Conservation (phyloP, 2,888 invertebrate species). For the Trichogramma dendrolimi region DNA sequence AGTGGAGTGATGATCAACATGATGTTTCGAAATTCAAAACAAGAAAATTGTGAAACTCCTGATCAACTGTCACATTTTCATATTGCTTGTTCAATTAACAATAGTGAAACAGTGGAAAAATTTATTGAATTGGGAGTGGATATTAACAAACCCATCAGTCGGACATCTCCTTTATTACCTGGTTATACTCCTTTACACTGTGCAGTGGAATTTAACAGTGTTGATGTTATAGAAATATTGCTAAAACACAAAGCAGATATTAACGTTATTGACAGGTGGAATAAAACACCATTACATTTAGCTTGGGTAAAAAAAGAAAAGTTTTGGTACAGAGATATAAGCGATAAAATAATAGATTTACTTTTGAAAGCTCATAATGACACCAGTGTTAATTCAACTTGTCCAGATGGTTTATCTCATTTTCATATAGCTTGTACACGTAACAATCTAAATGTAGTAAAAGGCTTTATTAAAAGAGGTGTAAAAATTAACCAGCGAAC, state of each 20-base stretch:
- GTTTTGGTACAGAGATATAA: background rate
- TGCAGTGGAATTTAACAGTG: background rate
- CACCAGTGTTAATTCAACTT: background rate
- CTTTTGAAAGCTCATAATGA: background rate
- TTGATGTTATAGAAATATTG: background rate
- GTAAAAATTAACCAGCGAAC: too few relatives aligned
- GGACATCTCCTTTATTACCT: background rate
- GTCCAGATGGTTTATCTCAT: background rate
- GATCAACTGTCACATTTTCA: background rate
- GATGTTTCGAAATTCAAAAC: background rate
- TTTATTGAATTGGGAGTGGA: background rate
- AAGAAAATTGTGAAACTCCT: background rate
- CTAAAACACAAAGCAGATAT: conserved; percentile 1
- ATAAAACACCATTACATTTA: background rate
- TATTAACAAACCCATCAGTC: background rate
- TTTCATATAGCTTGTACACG: background rate
- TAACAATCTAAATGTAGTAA: background rate
- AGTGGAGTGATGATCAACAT: background rate
- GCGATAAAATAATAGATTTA: background rate
- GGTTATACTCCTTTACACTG: background rate
- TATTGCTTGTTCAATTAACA: background rate
- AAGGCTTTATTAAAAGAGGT: background rate
- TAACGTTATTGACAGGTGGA: background rate
- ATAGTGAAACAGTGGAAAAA: background rate
- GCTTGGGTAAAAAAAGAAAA: background rate